phyloP scores from a whole-genome alignment of 2,113 vertebrate species.

The Pygoscelis adeliae region DNA sequence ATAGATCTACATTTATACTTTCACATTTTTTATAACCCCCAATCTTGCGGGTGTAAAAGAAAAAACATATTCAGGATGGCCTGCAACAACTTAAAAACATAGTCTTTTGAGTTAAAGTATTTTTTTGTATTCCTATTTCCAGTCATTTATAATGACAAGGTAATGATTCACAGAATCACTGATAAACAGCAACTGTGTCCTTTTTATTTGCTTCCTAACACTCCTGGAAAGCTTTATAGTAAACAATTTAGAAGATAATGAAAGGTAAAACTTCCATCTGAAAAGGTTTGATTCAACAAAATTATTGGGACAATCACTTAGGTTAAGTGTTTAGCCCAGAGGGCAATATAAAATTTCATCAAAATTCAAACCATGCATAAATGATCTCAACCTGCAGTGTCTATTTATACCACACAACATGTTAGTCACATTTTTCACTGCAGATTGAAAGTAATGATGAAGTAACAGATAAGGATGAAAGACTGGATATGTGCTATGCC shows the following conservation, averaged over 20 bases:
- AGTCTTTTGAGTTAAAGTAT: background rate
- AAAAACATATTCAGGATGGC: background rate
- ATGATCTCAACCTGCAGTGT: slow-evolving; percentile 64
- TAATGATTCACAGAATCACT: slow-evolving; percentile 22
- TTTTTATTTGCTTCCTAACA: slow-evolving; percentile 49
- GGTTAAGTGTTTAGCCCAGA: slow-evolving; percentile 74
- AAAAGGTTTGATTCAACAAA: slow-evolving; percentile 69
- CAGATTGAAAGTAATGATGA: slow-evolving; percentile 64
- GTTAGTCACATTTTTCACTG: slow-evolving; percentile 63
- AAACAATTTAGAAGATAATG: slow-evolving; percentile 70
- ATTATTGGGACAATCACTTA: slow-evolving; percentile 72
- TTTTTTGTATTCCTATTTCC: background rate
- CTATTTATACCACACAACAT: slow-evolving; percentile 71
- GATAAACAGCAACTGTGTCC: slow-evolving; percentile 8
- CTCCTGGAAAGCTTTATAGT: slow-evolving; percentile 52
- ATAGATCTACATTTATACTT: background rate
- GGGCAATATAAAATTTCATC: slow-evolving; percentile 73
- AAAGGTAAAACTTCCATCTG: slow-evolving; percentile 70
- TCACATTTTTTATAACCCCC: background rate
- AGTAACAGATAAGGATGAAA: slow-evolving; percentile 65
- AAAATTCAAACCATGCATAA: slow-evolving; percentile 73
- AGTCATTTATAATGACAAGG: slow-evolving; percentile 6
- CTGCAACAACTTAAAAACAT: background rate
- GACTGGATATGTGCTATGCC: slow-evolving; percentile 43
- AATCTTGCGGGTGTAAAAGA: background rate